Evolutionary conservation across 2,113 vertebrate genomes (phyloP), one percentile per base, ranked within the genome.

Genomic region (Montifringilla adamsi): DNA sequence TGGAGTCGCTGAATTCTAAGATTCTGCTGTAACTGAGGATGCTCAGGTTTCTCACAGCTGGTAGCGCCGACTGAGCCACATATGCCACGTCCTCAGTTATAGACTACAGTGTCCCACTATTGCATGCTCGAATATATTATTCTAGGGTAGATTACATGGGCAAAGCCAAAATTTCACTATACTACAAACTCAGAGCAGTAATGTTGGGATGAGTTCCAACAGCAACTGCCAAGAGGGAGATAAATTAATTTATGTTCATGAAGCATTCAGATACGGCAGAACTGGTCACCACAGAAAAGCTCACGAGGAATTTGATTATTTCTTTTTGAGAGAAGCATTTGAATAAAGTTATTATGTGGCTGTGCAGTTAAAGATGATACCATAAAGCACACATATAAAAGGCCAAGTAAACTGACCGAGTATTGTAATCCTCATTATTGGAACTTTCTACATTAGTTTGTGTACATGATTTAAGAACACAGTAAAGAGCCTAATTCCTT

Each of bases 31-130:
- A 81, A 67, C 90, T 53, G 77, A 72, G 84, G 93, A 82, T 87
- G 95, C 74, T 95, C 87, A 93, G 69, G 94, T 96, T 97, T 95
- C 95, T 90, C 95, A 95, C 95, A 95, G 91, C 96, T 97, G 94
- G 86, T 94, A 94, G 60, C 1, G 2, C 75, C 0, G 31, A 87
- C 91, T 92, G 94, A 92, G 74, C 73, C 76, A 84, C 94, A 95
- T 95, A 97, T 94, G 95, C 89, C 87, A 84, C 12, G 4, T 94
- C 86, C 80, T 94, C 93, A 41, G 91, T 87, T 96, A 68, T 3
- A 92, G 84, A 89, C 83, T 53, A 37, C 44, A 60, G 77, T 70
- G 76, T 87, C 89, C 84, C 76, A 49, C 89, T 89, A 55, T 81
- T 96, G 64, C 73, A 49, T 41, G 66, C 83, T 87, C 1, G 1